Evolutionary conservation across 2,888 invertebrate genomes (phyloP).

Genomic region (Megalurothrips usitatus): DNA sequence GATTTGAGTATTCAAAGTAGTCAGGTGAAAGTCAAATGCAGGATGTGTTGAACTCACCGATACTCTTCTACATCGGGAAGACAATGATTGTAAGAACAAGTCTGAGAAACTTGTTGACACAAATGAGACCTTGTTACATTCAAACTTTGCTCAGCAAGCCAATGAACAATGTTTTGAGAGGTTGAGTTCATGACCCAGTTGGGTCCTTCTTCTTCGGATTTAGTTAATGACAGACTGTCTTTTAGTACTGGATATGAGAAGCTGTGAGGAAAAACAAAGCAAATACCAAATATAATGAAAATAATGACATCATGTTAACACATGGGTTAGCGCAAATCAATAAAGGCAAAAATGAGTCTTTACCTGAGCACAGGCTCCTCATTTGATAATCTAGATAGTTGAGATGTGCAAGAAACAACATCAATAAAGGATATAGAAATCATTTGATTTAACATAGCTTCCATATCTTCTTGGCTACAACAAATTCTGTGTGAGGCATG

Average conservation of each 20-base stretch:
- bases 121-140: neutral
- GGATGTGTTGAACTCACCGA: slow-evolving; percentile 42
- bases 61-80: slow-evolving; percentile 40
- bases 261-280: neutral
- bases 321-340: too few species aligned
- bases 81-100: neutral
- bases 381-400: neutral
- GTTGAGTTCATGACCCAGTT: neutral
- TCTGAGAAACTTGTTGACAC: neutral
- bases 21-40: slow-evolving; percentile 33
- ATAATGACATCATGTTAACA: too few species aligned
- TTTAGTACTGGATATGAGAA: neutral
- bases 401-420: slow-evolving; percentile 34
- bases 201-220: neutral
- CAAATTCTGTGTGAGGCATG: neutral
- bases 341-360: too few species aligned
- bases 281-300: too few species aligned
- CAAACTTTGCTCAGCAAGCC: slow-evolving; percentile 14
- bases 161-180: neutral
- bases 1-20: slow-evolving; percentile 40
- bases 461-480: slow-evolving; percentile 30
- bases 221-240: neutral
- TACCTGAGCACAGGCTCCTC: neutral
- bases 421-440: slow-evolving; percentile 41
- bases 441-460: slow-evolving; percentile 37